Conservation (phyloP, 2,888 invertebrate genomes). For the Polydrusus cervinus region DNA sequence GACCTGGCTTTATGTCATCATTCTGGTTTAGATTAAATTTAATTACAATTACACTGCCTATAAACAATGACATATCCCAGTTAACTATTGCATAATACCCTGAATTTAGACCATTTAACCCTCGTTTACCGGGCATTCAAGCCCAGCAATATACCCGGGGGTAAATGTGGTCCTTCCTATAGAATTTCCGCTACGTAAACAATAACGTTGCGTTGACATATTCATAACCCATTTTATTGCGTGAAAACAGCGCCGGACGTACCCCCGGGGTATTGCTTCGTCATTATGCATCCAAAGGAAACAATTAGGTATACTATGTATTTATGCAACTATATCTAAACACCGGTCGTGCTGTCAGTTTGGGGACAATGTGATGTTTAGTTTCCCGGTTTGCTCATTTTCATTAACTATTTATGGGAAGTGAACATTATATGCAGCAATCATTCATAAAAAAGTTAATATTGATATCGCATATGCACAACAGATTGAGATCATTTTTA, state of each 20-base stretch:
- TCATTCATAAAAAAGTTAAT: not conserved
- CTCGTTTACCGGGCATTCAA: constrained; percentile 50
- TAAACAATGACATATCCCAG: constrained; percentile 46
- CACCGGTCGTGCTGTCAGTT: constrained; percentile 15
- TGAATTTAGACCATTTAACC: constrained; percentile 51
- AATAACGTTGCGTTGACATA: constrained; percentile 53
- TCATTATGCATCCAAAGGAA: constrained; percentile 51
- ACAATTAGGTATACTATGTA: constrained; percentile 49
- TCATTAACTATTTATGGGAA: not conserved
- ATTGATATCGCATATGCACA: too few species aligned
- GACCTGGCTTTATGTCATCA: not conserved
- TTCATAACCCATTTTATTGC: constrained; percentile 53
- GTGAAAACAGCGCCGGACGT: constrained; percentile 40
- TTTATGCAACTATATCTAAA: constrained; percentile 52
- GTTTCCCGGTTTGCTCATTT: constrained; percentile 4
- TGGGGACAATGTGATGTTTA: not conserved
- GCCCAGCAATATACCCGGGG: constrained; percentile 48
- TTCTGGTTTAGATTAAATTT: constrained; percentile 28
- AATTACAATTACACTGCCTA: constrained; percentile 43
- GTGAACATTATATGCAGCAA: too few species aligned
- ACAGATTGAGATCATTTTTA: too few species aligned
- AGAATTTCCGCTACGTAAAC: constrained; percentile 46
- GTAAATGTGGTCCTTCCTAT: constrained; percentile 46
- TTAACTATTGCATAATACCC: constrained; percentile 45
- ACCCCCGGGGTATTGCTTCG: constrained; percentile 46